Evolutionary conservation across 2,888 invertebrate genomes (phyloP).

Genomic region (Mythimna lalbum): DNA sequence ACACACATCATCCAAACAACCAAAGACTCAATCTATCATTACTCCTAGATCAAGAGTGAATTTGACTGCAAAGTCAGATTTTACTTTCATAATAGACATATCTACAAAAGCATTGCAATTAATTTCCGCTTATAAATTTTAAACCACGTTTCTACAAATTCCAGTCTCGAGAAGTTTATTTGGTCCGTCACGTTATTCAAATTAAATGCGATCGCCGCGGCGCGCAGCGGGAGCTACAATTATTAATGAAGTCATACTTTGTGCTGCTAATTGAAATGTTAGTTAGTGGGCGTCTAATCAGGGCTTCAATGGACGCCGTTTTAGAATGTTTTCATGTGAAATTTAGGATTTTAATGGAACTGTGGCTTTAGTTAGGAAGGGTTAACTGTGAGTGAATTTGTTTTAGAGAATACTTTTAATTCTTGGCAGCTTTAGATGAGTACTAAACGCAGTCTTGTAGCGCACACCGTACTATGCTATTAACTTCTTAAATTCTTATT

Average conservation of each 20-base stretch:
- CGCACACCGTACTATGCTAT: too few relatives aligned
- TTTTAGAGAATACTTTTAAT: neutral
- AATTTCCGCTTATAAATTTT: neutral
- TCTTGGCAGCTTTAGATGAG: neutral
- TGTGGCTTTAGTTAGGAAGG: neutral
- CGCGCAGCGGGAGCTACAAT: conserved; percentile 35
- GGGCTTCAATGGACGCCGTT: neutral
- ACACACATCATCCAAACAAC: too few relatives aligned
- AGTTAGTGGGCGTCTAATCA: conserved; percentile 42
- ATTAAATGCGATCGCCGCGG: conserved; percentile 43
- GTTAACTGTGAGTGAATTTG: neutral
- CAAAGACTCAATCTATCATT: too few relatives aligned
- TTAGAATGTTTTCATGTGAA: conserved; percentile 8
- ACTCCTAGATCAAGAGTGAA: neutral
- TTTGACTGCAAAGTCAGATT: neutral
- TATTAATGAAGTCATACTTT: conserved; percentile 48
- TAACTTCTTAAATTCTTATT: too few relatives aligned
- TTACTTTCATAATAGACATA: neutral
- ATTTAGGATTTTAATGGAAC: neutral
- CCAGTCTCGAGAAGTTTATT: conserved; percentile 34
- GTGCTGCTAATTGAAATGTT: conserved; percentile 54
- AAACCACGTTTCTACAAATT: conserved; percentile 20
- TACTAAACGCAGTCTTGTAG: too few relatives aligned
- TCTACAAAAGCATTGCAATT: neutral
- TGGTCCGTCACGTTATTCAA: conserved; percentile 48